Evolutionary conservation across 2,113 vertebrate species (phyloP), one percentile per base, ranked within the genome.

Genomic region (Hippocampus guttulatus): DNA sequence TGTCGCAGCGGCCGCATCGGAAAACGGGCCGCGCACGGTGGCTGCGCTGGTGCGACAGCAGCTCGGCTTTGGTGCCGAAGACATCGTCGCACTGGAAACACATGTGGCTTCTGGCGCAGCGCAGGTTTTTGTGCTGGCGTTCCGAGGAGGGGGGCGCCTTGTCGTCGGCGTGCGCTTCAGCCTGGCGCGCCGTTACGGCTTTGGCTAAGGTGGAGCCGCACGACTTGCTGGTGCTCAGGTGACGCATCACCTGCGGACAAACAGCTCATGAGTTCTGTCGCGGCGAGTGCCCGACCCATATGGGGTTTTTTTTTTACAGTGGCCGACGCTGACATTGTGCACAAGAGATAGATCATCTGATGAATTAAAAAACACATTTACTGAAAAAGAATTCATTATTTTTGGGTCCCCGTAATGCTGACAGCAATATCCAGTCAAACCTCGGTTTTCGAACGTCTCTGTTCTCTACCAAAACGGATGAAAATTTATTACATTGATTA

Each of bases 51-150:
- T 89, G 88, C 0, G 64, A 18, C 60, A 74, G 68, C 8, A 90
- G 83, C 64, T 89, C 87, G 0, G 66, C 67, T 61, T 81, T 77
- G 30, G 67, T 85, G 7, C 10, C 79, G 25, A 92, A 91, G 8
- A 55, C 38, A 15, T 70, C 69, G 8, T 77, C 71, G 27, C 90
- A 92, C 77, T 89, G 87, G 76, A 91, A 89, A 21, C 91, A 92
- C 43, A 82, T 49, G 66, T 86, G 80, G 14, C 65, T 23, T 41
- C 74, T 73, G 23, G 62, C 10, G 0, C 74, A 66, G 41, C 67
- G 75, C 12, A 70, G 80, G 54, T 66, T 45, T 0, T 33, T 51
- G 64, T 57, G 76, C 21, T 33, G 58, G 69, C 62, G 71, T 66
- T 70, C 71, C 0, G 47, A 54, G 12, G 74, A 61, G 14, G 41